A percentile compares a stretch with the other conserved stretches of the same genome.
Conservation (phyloP, 2,113 vertebrate species). For the Osmerus mordax region DNA sequence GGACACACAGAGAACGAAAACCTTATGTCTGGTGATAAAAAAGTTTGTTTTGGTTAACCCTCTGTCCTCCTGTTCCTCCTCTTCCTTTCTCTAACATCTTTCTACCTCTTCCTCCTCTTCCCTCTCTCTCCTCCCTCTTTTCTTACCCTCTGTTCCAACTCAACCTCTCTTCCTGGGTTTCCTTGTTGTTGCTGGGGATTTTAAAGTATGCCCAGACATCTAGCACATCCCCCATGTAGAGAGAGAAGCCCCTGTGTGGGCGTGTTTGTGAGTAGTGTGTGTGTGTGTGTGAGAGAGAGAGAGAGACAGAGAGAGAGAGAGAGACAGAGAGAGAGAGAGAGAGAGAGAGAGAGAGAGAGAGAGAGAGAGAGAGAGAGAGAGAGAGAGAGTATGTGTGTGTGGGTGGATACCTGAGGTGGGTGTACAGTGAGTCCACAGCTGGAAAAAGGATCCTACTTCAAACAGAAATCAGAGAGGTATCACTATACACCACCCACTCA, state of each 20-base stretch:
- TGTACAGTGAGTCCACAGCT: conserved; percentile 55
- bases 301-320: no score
- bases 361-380: no score
- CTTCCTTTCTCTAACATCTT: conserved; percentile 38
- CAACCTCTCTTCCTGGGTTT: background rate
- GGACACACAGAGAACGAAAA: no score
- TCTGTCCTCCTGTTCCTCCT: conserved; percentile 19
- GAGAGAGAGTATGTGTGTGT: no score
- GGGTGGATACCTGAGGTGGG: no score
- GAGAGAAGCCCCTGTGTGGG: background rate
- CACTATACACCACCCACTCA: conserved; percentile 70
- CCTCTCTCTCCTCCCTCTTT: conserved; percentile 34
- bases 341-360: no score
- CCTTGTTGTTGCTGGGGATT: conserved; percentile 26
- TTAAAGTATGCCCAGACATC: background rate
- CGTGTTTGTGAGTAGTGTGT: no score
- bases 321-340: no score
- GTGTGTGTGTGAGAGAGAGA: no score
- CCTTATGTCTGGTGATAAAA: no score
- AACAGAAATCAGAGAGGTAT: conserved; percentile 65
- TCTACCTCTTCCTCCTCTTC: conserved; percentile 49
- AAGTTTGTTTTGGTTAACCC: background rate
- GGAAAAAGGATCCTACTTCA: conserved; percentile 73
- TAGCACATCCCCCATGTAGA: background rate
- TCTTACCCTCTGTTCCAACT: conserved; percentile 1